A percentile compares a stretch with the other conserved stretches of the same genome.
Conservation (phyloP, 1,140 invertebrate genomes). For the Hylaeus anthracinus region DNA sequence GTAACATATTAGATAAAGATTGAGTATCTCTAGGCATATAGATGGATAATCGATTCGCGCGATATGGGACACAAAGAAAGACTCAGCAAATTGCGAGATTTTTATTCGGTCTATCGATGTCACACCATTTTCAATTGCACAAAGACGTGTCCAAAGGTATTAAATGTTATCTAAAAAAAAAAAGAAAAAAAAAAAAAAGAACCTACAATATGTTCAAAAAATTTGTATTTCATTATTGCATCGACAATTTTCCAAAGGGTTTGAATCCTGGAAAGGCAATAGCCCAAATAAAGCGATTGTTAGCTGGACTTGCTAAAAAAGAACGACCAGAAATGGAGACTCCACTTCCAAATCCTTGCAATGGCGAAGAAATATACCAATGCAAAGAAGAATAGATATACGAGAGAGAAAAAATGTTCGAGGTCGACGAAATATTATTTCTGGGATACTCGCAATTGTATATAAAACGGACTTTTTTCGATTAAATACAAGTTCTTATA, state of each 20-base stretch:
- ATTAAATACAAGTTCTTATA: slow-evolving; percentile 9
- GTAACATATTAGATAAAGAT: background rate
- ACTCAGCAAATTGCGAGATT: slow-evolving; percentile 85
- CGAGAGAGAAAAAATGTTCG: background rate
- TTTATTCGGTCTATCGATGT: slow-evolving; percentile 88
- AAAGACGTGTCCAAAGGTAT: slow-evolving; percentile 89
- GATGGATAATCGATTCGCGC: slow-evolving; percentile 90
- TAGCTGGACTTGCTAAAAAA: slow-evolving; percentile 91
- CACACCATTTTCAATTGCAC: slow-evolving; percentile 93
- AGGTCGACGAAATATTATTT: slow-evolving; percentile 20
- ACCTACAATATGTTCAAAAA: background rate
- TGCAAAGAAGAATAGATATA: slow-evolving; percentile 46
- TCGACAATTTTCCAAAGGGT: slow-evolving; percentile 83
- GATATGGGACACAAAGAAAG: slow-evolving; percentile 86
- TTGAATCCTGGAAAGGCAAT: slow-evolving; percentile 97
- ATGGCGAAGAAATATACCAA: slow-evolving; percentile 26
- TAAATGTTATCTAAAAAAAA: background rate
- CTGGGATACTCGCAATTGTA: slow-evolving; percentile 32
- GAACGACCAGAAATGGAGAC: slow-evolving; percentile 88
- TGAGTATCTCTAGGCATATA: slow-evolving; percentile 74
- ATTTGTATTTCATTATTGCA: slow-evolving; percentile 6
- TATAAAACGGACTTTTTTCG: slow-evolving; percentile 30
- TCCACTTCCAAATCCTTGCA: slow-evolving; percentile 75
- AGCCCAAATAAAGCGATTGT: slow-evolving; percentile 96
- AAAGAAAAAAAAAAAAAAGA: background rate